Evolutionary conservation across 2,113 vertebrate genomes (phyloP).

Genomic region (Pampusana beccarii): DNA sequence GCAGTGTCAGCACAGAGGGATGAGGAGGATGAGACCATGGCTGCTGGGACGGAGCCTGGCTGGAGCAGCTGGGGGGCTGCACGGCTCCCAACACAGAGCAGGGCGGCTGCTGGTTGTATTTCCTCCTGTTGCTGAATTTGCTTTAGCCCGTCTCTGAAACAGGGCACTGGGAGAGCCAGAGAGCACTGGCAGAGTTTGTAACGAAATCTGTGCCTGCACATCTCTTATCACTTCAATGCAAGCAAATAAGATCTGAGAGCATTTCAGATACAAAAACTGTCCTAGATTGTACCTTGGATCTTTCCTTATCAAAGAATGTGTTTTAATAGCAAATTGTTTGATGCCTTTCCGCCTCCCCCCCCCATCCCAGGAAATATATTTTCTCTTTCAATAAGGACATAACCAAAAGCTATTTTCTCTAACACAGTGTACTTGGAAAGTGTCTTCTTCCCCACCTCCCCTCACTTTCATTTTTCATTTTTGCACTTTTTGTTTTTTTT

Average conservation of each 20-base stretch:
- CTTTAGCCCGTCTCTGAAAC: not conserved
- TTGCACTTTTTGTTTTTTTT: not conserved
- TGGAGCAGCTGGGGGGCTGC: not conserved
- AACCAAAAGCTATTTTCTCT: constrained; percentile 30
- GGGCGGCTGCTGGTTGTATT: not conserved
- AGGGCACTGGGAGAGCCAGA: not conserved
- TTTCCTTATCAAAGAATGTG: not conserved
- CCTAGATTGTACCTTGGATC: not conserved
- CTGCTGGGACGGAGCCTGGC: rapidly evolving
- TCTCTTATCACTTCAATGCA: not conserved
- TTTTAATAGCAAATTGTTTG: not conserved
- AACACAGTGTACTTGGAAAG: not conserved
- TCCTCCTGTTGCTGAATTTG: not conserved
- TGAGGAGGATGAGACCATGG: rapidly evolving
- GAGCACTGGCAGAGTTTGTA: not conserved
- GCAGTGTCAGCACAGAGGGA: not conserved
- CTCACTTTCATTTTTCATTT: not conserved
- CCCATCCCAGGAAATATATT: not conserved
- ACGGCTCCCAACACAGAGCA: not conserved
- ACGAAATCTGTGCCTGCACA: not conserved
- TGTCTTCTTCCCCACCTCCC: not conserved
- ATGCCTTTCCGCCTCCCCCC: not conserved
- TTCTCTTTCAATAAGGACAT: constrained; percentile 1
- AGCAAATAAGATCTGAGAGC: not conserved
- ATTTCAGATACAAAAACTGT: not conserved